Conservation (phyloP, 2,888 invertebrate genomes). For the Anagyrus pseudococci region DNA sequence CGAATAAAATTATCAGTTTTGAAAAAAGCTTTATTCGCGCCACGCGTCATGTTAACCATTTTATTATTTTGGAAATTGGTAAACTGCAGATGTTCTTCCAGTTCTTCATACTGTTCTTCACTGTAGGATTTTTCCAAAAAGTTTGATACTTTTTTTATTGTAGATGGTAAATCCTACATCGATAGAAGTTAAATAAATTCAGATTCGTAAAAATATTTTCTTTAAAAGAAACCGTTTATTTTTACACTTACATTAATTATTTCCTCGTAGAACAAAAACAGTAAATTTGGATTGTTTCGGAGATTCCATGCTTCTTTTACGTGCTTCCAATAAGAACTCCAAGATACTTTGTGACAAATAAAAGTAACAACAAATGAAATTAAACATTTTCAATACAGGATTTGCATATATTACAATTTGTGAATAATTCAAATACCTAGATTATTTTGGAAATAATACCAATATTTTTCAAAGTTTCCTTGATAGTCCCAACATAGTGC, state of each 20-base stretch:
- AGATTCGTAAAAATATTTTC: not conserved
- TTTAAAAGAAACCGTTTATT: too few species aligned
- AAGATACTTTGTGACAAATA: too few species aligned
- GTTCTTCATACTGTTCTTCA: conserved; percentile 66
- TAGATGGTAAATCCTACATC: conserved; percentile 66
- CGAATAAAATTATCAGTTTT: conserved; percentile 72
- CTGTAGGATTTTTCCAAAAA: conserved; percentile 70
- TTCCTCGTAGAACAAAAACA: conserved; percentile 81
- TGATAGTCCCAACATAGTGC: conserved; percentile 73
- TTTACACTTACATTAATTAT: conserved; percentile 68
- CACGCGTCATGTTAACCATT: conserved; percentile 75
- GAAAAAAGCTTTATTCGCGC: conserved; percentile 67
- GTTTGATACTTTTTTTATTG: conserved; percentile 67
- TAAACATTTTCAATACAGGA: not conserved
- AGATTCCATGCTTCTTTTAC: conserved; percentile 75
- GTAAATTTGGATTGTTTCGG: conserved; percentile 70
- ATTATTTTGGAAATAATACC: conserved; percentile 63
- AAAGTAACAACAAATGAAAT: too few species aligned
- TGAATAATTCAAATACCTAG: not conserved
- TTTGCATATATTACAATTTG: too few species aligned
- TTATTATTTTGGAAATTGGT: conserved; percentile 84
- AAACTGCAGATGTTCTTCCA: conserved; percentile 79
- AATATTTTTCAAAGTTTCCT: conserved; percentile 73
- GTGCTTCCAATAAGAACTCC: conserved; percentile 79
- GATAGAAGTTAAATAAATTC: too few species aligned